Percentiles rank a stretch among this genome's conserved stretches.
Evolutionary conservation across 2,888 invertebrate genomes (phyloP).

Genomic region (Papilio gigon): DNA sequence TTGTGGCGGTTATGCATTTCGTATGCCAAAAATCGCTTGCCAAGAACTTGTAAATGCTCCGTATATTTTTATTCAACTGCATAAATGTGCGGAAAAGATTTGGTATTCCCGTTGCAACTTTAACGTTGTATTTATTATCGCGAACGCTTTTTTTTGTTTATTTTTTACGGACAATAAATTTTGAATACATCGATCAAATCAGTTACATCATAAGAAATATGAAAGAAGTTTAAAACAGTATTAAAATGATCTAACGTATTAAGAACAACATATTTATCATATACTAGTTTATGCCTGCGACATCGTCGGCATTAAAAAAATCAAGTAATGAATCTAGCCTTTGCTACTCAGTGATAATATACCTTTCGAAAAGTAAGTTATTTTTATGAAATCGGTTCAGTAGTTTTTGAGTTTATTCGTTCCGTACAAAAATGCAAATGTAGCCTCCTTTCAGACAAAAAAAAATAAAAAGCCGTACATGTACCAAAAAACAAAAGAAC

Average conservation of each 20-base stretch:
- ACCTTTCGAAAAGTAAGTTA: too few species aligned
- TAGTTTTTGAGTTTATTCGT: too few species aligned
- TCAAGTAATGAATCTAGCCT: too few species aligned
- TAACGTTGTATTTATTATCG: slow-evolving; percentile 33
- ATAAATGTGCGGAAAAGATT: slow-evolving; percentile 42
- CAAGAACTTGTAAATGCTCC: slow-evolving; percentile 45
- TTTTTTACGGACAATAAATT: slow-evolving; percentile 36
- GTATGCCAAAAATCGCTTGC: slow-evolving; percentile 50
- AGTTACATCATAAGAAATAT: background rate
- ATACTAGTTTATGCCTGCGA: too few species aligned
- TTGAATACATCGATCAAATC: slow-evolving; percentile 17
- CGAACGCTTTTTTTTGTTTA: slow-evolving; percentile 37
- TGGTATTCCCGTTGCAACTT: slow-evolving; percentile 29
- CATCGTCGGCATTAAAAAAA: too few species aligned
- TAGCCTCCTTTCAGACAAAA: too few species aligned
- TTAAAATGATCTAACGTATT: background rate
- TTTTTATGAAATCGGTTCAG: too few species aligned
- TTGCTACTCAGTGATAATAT: too few species aligned
- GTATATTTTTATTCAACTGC: slow-evolving; percentile 40
- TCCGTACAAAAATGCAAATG: too few species aligned
- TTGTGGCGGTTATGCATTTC: slow-evolving; percentile 48
- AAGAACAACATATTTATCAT: too few species aligned
- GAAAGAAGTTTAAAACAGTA: background rate
- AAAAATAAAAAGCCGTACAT: background rate
- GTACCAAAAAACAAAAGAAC: background rate